A percentile compares a stretch with the other conserved stretches of the same genome.
These are phyloP conservation scores for Trididemnum nubilum DNA, from an alignment of 23 tunicate genomes.

Conservation along the genomic window DNA sequence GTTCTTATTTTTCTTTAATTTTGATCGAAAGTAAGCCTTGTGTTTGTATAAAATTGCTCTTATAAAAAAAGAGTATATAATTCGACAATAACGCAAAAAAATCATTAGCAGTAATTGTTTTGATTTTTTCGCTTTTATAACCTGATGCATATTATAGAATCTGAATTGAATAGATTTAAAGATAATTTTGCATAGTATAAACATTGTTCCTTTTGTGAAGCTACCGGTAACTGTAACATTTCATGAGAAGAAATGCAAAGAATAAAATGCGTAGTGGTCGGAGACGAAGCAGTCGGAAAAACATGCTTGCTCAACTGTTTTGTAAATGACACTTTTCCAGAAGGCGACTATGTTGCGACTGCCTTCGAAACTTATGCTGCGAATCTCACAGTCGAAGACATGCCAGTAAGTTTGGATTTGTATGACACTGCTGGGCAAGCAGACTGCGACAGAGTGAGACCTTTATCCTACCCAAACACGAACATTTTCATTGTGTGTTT, in stretches of 20 bases:
- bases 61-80: no score
- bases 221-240: no score
- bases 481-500: neutral
- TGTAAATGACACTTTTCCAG: constrained; percentile 37
- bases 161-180: no score
- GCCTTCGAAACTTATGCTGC: constrained; percentile 57
- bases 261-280: constrained; percentile 44
- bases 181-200: no score
- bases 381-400: constrained; percentile 21
- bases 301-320: constrained; percentile 44
- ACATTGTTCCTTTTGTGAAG: no score
- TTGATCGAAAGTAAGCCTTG: no score
- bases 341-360: constrained; percentile 51
- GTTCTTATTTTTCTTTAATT: no score
- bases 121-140: no score
- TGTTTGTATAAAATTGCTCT: no score
- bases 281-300: constrained; percentile 61
- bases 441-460: constrained; percentile 39
- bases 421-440: constrained; percentile 62
- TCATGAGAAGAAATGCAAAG: constrained; percentile 15
- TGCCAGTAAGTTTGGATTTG: constrained; percentile 20
- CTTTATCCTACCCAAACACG: neutral
- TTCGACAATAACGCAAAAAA: no score
- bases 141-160: no score
- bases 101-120: no score